Evolutionary conservation across 2,888 invertebrate genomes (phyloP), one percentile per base, ranked within the genome.

Genomic region (Gymnocheta viridis): DNA sequence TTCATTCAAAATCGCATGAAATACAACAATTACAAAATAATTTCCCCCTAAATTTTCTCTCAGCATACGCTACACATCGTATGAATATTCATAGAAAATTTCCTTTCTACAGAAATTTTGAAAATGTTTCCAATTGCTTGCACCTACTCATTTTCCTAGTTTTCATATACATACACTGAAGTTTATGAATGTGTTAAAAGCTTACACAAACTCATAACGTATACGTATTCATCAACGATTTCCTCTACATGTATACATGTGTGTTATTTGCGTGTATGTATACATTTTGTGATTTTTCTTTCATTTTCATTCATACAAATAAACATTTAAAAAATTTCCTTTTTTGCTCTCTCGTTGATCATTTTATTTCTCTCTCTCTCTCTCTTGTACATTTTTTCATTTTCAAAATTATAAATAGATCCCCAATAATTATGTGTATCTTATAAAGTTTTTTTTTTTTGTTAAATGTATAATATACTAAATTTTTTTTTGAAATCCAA

Each of bases 41-140:
- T 64, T 83, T 84, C 84, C 84, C 84, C 38, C 72, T 81, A 81
- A 81, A 78, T 67, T 67, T 66, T 66, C 66, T 80, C 67, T 49
- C 73, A 32, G 44, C 32, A 54, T 19, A 27, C 29, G n/a, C n/a
- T 73, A 27, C 24, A 38, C 17, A 58, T 49, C 41, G 44, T 38
- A 3, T 67, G 44, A 12, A 38, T 69, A 24, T 64, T 44, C 54
- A 35, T 29, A 67, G 6, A 56, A 74, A 74, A 79, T 54, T 49
- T 64, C 64, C 76, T 51, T 54, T 19, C 51, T 32, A 51, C 47
- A 83, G 41, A 64, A 32, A 38, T 62, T 44, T 19, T 27, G 86
- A 88, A 79, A 83, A 89, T 54, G 88, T 88, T 90, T 88, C 88
- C 89, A 87, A 82, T 88, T 67, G 67, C 84, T 56, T 51, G 81